Percentiles rank a stretch among this genome's conserved stretches.
Evolutionary conservation across 1,140 invertebrate species (phyloP).

Genomic region (Aphaenogaster ashmeadi): DNA sequence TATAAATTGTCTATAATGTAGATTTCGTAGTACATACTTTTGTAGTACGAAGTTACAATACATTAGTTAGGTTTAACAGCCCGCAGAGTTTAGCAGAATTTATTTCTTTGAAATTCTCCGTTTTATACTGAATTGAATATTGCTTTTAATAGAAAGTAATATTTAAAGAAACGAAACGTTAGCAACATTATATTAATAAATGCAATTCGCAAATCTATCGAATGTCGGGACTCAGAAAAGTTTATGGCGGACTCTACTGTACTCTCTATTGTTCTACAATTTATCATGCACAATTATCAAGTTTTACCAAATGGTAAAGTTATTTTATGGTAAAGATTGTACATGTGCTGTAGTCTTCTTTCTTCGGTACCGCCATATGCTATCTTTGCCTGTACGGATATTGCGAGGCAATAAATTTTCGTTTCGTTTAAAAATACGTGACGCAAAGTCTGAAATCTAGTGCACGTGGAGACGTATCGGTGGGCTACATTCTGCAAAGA

Average conservation of each 20-base stretch:
- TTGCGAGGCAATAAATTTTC: constrained; percentile 75
- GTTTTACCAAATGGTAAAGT: constrained; percentile 29
- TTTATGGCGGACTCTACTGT: neutral
- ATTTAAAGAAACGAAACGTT: neutral
- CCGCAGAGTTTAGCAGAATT: neutral
- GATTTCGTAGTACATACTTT: neutral
- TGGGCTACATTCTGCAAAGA: neutral
- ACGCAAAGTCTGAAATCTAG: constrained; percentile 8
- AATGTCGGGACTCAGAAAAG: neutral
- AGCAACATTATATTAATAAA: neutral
- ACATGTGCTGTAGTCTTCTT: neutral
- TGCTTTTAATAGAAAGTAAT: neutral
- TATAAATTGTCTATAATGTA: neutral
- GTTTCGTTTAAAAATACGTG: constrained; percentile 67
- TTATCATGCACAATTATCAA: neutral
- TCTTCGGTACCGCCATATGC: neutral
- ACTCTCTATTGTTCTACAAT: neutral
- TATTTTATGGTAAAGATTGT: constrained; percentile 13
- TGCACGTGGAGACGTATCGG: constrained; percentile 3
- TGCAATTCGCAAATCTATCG: neutral
- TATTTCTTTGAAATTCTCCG: neutral
- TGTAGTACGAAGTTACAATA: neutral
- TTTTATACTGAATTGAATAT: neutral
- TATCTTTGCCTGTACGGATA: constrained; percentile 7
- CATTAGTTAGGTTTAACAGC: neutral